Evolutionary conservation across 2,888 invertebrate species (phyloP).

Genomic region (Drosophila colorata): DNA sequence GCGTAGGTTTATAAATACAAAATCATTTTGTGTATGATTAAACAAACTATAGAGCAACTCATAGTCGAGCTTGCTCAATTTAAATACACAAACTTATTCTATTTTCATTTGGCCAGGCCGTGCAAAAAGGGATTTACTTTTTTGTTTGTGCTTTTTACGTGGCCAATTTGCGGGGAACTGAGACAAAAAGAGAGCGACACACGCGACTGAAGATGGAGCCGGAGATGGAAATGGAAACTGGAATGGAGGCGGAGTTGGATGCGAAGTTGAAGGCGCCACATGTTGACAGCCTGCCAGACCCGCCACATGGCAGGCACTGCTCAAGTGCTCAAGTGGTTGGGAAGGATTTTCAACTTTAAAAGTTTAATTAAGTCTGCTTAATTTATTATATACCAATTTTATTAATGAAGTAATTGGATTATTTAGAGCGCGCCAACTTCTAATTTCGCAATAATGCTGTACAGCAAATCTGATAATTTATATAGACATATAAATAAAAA

Average conservation of each 20-base stretch:
- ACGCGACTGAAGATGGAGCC: constrained; percentile 2
- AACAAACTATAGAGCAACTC: neutral
- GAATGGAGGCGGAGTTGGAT: neutral
- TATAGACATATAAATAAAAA: too few relatives aligned
- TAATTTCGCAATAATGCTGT: too few relatives aligned
- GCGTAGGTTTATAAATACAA: too few relatives aligned
- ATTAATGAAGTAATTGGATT: too few relatives aligned
- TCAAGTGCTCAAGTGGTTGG: neutral
- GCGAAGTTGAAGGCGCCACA: constrained; percentile 27
- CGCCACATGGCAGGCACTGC: constrained; percentile 38
- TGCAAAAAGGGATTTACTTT: constrained; percentile 19
- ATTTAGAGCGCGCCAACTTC: too few relatives aligned
- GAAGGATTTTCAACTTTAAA: constrained; percentile 8
- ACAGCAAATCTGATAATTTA: too few relatives aligned
- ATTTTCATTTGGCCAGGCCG: constrained; percentile 53
- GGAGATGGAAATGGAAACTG: neutral
- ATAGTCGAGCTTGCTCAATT: neutral
- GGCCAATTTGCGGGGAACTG: constrained; percentile 56
- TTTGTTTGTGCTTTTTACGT: constrained; percentile 41
- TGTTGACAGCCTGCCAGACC: constrained; percentile 42
- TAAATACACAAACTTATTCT: constrained; percentile 26
- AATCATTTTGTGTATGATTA: too few relatives aligned
- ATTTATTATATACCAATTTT: neutral
- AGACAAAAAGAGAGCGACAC: constrained; percentile 4
- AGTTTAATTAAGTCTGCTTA: neutral